These are phyloP conservation scores for Amphimallon solstitiale DNA, from an alignment of 2,888 invertebrate species.

Conservation along the genomic window DNA sequence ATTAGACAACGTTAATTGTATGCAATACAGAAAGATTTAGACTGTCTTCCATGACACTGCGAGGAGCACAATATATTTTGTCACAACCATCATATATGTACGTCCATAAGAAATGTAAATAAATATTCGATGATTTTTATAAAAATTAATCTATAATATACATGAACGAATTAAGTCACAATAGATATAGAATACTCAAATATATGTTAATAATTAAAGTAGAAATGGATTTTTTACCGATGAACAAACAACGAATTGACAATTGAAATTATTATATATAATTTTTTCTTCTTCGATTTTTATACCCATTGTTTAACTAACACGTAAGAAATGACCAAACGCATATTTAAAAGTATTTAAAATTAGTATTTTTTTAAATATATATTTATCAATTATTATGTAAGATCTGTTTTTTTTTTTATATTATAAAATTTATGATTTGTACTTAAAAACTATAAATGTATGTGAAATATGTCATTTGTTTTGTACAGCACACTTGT, in stretches of 20 bases:
- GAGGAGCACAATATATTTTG: no score
- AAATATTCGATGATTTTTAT: slow-evolving; percentile 10
- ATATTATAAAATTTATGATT: background rate
- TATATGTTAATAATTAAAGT: slow-evolving; percentile 19
- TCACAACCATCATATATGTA: background rate
- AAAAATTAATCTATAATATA: background rate
- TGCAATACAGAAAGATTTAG: slow-evolving; percentile 18
- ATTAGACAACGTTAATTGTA: background rate
- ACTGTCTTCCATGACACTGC: slow-evolving; percentile 35
- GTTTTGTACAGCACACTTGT: background rate
- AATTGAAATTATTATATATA: background rate
- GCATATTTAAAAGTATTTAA: background rate
- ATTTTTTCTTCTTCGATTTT: slow-evolving; percentile 1
- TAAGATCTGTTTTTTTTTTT: background rate
- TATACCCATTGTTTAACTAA: background rate
- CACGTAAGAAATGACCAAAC: background rate
- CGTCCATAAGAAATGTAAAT: slow-evolving; percentile 2
- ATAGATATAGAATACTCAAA: slow-evolving; percentile 17
- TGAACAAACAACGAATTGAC: slow-evolving; percentile 14
- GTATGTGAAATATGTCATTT: background rate
- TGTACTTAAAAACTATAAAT: background rate
- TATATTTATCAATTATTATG: background rate
- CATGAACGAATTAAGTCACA: background rate
- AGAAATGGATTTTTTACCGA: background rate
- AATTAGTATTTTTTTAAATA: slow-evolving; percentile 1